Evolutionary conservation across 2,113 vertebrate species (phyloP).

Genomic region (Muntiacus muntjak): DNA sequence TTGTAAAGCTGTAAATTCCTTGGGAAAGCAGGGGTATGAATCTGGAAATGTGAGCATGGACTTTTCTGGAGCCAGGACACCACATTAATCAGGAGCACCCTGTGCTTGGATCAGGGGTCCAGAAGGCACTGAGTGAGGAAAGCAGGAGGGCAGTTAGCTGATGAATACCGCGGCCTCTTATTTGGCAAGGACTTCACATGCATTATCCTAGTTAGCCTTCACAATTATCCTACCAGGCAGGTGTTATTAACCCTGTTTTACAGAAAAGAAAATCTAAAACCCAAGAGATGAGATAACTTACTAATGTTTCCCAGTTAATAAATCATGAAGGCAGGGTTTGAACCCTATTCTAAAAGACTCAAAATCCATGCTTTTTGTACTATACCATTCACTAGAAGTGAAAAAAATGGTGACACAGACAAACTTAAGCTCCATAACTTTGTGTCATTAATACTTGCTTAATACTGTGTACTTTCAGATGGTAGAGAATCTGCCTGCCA

Average conservation of each 20-base stretch:
- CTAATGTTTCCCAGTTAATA: not conserved
- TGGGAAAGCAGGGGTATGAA: not conserved
- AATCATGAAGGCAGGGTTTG: not conserved
- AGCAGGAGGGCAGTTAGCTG: not conserved
- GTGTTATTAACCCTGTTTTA: constrained; percentile 4
- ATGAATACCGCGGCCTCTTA: not conserved
- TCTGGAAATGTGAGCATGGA: not conserved
- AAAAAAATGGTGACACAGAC: not conserved
- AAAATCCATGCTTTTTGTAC: not conserved
- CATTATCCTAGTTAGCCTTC: not conserved
- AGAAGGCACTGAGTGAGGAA: not conserved
- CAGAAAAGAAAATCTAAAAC: not conserved
- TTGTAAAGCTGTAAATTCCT: not conserved
- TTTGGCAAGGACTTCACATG: not conserved
- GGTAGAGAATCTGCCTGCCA: not conserved
- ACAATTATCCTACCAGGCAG: not conserved
- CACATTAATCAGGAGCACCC: not conserved
- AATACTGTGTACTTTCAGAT: not conserved
- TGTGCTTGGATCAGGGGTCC: not conserved
- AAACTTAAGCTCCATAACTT: not conserved
- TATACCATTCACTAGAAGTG: not conserved
- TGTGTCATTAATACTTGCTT: not conserved
- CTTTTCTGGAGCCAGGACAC: not conserved
- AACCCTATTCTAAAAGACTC: not conserved
- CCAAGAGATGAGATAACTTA: not conserved